A percentile compares a stretch with the other conserved stretches of the same genome.
Evolutionary conservation across 2,888 invertebrate species (phyloP).

Genomic region (Apamea anceps): DNA sequence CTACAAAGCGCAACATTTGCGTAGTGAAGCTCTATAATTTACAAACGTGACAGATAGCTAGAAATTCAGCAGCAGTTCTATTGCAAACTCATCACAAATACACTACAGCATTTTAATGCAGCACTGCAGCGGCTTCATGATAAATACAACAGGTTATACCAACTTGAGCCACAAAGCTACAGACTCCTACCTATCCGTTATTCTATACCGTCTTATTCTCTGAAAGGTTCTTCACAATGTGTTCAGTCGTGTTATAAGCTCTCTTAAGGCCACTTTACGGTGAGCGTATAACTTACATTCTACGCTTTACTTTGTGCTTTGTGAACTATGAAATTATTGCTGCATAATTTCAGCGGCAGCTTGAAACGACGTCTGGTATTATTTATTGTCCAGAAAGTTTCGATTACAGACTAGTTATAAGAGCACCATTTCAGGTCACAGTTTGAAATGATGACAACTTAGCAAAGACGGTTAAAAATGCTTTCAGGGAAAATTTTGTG

Average conservation of each 20-base stretch:
- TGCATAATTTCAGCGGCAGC: slow-evolving; percentile 72
- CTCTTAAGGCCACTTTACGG: slow-evolving; percentile 75
- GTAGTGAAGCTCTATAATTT: slow-evolving; percentile 32
- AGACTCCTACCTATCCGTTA: slow-evolving; percentile 62
- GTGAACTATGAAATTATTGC: slow-evolving; percentile 76
- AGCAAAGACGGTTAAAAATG: neutral
- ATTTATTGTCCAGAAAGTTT: slow-evolving; percentile 65
- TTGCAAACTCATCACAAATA: slow-evolving; percentile 50
- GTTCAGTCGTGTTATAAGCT: slow-evolving; percentile 75
- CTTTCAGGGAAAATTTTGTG: neutral
- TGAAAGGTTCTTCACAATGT: slow-evolving; percentile 70
- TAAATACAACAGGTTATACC: slow-evolving; percentile 51
- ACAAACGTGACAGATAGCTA: slow-evolving; percentile 36
- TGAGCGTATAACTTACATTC: slow-evolving; percentile 70
- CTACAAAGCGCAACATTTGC: slow-evolving; percentile 38
- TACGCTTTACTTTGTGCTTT: slow-evolving; percentile 73
- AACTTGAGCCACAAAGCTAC: slow-evolving; percentile 55
- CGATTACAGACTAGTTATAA: slow-evolving; percentile 41
- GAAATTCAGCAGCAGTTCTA: slow-evolving; percentile 32
- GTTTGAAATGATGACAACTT: neutral
- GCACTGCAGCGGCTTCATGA: slow-evolving; percentile 45
- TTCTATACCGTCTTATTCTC: slow-evolving; percentile 66
- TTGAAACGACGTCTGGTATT: slow-evolving; percentile 64
- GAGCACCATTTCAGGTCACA: neutral
- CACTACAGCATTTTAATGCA: slow-evolving; percentile 20